These are phyloP conservation scores for Epinotia bilunana DNA, from an alignment of 2,888 invertebrate species.

Conservation along the genomic window DNA sequence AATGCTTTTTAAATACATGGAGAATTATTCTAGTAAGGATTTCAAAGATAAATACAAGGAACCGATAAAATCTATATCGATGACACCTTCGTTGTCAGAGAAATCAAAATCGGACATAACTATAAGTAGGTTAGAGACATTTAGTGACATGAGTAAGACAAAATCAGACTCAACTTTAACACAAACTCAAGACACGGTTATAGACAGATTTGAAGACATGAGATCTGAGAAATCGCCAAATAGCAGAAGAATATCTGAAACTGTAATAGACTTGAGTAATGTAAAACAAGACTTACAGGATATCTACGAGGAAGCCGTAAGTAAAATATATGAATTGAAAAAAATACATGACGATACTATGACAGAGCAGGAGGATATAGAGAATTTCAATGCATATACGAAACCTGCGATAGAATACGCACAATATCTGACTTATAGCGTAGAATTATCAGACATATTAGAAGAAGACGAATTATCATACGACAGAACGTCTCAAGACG, in stretches of 20 bases:
- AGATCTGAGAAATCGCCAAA: slow-evolving; percentile 58
- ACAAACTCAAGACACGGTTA: slow-evolving; percentile 77
- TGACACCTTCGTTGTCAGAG: slow-evolving; percentile 74
- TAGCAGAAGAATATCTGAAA: slow-evolving; percentile 74
- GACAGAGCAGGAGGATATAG: slow-evolving; percentile 75
- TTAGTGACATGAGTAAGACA: slow-evolving; percentile 78
- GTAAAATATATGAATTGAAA: slow-evolving; percentile 61
- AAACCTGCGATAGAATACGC: slow-evolving; percentile 67
- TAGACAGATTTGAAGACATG: slow-evolving; percentile 66
- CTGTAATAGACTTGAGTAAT: slow-evolving; percentile 72
- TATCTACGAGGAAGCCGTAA: slow-evolving; percentile 70
- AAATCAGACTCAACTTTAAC: slow-evolving; percentile 80
- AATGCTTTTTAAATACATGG: slow-evolving; percentile 79
- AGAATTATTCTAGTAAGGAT: slow-evolving; percentile 63
- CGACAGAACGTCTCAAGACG: slow-evolving; percentile 63
- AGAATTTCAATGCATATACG: slow-evolving; percentile 75
- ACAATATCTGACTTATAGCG: slow-evolving; percentile 70
- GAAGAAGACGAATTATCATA: slow-evolving; percentile 79
- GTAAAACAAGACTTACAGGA: slow-evolving; percentile 74
- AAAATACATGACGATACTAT: slow-evolving; percentile 70
- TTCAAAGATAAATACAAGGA: slow-evolving; percentile 60
- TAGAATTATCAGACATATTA: slow-evolving; percentile 76
- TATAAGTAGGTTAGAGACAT: slow-evolving; percentile 75
- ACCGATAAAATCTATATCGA: slow-evolving; percentile 61
- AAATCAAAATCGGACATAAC: slow-evolving; percentile 80